phyloP scores from a whole-genome alignment of 2,888 invertebrate species.

The Sphinx pinastri region DNA sequence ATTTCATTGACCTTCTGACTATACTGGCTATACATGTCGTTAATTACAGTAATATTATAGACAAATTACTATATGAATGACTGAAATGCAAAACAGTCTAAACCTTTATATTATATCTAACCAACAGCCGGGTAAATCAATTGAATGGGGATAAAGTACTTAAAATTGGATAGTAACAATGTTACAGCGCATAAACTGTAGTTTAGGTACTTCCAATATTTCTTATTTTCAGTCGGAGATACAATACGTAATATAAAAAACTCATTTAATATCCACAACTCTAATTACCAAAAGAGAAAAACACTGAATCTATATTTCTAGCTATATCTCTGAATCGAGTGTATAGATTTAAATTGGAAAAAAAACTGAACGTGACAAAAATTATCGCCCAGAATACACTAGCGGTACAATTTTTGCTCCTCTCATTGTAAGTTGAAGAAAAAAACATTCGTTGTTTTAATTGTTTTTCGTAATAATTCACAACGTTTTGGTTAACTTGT shows the following conservation, averaged over 20 bases:
- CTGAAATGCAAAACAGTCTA: not conserved
- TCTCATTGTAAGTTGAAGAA: constrained; percentile 29
- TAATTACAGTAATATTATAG: too few species aligned
- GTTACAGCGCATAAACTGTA: too few species aligned
- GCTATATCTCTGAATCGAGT: constrained; percentile 29
- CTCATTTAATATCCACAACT: not conserved
- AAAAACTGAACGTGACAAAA: too few species aligned
- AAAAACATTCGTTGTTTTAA: constrained; percentile 32
- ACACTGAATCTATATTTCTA: constrained; percentile 29
- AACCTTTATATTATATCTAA: not conserved
- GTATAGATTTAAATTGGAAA: constrained; percentile 8
- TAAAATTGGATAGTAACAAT: too few species aligned
- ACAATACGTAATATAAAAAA: too few species aligned
- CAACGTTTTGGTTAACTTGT: not conserved
- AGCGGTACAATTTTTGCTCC: not conserved
- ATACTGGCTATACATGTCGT: too few species aligned
- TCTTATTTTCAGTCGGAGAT: too few species aligned
- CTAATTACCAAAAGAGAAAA: constrained; percentile 18
- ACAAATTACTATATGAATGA: not conserved
- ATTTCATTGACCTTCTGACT: too few species aligned
- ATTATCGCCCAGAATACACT: not conserved
- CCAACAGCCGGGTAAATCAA: not conserved
- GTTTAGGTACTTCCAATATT: too few species aligned
- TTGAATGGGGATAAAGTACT: not conserved
- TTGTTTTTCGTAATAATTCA: constrained; percentile 26